Conservation (phyloP, 1,140 invertebrate genomes). For the Bradynema listronoti region DNA sequence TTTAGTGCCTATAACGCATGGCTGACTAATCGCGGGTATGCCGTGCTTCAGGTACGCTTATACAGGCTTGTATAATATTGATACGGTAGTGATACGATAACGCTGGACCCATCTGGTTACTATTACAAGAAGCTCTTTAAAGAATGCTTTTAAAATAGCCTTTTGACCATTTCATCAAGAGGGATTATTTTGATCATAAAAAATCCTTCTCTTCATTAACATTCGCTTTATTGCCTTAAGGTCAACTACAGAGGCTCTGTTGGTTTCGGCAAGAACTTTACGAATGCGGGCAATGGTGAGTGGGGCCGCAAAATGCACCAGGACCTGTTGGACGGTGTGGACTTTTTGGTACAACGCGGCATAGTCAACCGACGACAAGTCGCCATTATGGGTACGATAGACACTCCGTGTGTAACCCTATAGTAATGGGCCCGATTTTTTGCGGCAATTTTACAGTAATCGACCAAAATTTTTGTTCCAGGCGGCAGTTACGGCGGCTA, state of each 20-base stretch:
- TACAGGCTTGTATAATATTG: too few relatives aligned
- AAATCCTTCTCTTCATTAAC: too few relatives aligned
- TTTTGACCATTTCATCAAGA: too few relatives aligned
- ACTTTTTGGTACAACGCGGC: conserved; percentile 44
- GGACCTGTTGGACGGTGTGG: conserved; percentile 50
- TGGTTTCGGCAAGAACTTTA: conserved; percentile 49
- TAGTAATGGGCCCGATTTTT: not conserved
- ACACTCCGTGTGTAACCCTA: not conserved
- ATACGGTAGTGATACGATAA: too few relatives aligned
- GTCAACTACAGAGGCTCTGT: conserved; percentile 49
- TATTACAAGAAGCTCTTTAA: too few relatives aligned
- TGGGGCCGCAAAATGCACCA: conserved; percentile 54
- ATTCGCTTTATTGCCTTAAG: too few relatives aligned
- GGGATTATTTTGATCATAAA: too few relatives aligned
- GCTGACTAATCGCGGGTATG: conserved; percentile 50
- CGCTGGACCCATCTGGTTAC: too few relatives aligned
- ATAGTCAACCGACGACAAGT: conserved; percentile 36
- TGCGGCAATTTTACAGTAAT: conserved; percentile 1
- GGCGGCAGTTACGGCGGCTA: conserved; percentile 49
- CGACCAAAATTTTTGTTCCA: not conserved
- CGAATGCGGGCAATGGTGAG: conserved; percentile 52
- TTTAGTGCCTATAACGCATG: conserved; percentile 45
- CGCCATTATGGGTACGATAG: conserved; percentile 43
- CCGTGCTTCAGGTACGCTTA: conserved; percentile 41
- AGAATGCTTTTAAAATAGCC: too few relatives aligned